These are phyloP conservation scores for Melanostoma scalare DNA, from an alignment of 2,888 invertebrate genomes.

Conservation along the genomic window DNA sequence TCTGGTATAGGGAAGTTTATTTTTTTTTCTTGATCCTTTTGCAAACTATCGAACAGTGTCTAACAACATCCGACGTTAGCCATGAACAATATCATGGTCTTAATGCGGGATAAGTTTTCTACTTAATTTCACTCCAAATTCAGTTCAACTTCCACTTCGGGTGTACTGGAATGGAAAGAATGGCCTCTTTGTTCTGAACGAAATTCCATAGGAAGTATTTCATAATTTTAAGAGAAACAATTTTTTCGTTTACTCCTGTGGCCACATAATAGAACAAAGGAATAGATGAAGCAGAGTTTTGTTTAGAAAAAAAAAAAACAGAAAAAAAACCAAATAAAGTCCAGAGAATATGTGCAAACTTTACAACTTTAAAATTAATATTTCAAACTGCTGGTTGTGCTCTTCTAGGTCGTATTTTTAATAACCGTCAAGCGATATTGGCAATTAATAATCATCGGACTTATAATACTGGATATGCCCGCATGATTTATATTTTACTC, in stretches of 20 bases:
- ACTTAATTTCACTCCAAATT: conserved; percentile 69
- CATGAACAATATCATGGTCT: conserved; percentile 58
- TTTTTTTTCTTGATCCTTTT: conserved; percentile 30
- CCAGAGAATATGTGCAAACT: neutral
- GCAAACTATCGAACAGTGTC: conserved; percentile 64
- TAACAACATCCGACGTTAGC: conserved; percentile 57
- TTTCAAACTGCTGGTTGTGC: no score
- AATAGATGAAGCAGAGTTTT: conserved; percentile 22
- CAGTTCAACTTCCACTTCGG: conserved; percentile 49
- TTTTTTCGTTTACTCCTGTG: conserved; percentile 16
- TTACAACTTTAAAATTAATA: no score
- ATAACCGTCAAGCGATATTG: no score
- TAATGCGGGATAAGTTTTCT: conserved; percentile 71
- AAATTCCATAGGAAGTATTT: conserved; percentile 53
- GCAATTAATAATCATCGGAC: no score
- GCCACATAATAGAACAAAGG: conserved; percentile 39
- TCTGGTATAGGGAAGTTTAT: conserved; percentile 10
- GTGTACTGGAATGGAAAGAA: conserved; percentile 15
- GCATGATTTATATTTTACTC: no score
- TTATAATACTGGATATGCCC: no score
- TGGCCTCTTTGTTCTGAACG: conserved; percentile 46
- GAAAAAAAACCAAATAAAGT: neutral
- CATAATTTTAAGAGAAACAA: conserved; percentile 46
- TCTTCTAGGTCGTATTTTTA: no score
- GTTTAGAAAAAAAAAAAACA: neutral